Base-by-base conservation (phyloP, 2,888 invertebrate genomes). In the Fissipunctia ypsillon region DNA sequence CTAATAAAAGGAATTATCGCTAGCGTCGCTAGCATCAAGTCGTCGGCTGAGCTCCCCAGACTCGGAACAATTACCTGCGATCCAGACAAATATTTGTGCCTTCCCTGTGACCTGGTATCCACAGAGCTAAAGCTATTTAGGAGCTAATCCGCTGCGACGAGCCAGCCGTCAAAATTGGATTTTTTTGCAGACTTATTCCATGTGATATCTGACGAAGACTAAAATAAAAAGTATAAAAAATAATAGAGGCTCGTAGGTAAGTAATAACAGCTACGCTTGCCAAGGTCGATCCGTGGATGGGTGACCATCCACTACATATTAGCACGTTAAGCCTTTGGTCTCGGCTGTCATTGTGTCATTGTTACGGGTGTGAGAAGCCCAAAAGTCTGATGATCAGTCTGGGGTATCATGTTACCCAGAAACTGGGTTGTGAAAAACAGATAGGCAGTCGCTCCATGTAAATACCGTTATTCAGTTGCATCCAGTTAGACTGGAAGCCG, bases 41-140 rank as follows among this genome's bases (percentile, higher is more conserved):
- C 45, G 45, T 45, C n/a, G 56, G 14, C 67, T 35, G 7, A 67
- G 76, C 74, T 67, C 41, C 41, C 41, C 1, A n/a, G 43, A 35
- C 57, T 59, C 35, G 4, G 28, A 28, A 76, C 76, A 68, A 76
- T 67, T 59, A 74, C 57, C 10, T 74, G 2, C 14, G 41, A 50
- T 35, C 43, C 22, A 28, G n/a, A 57, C 41, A 75, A 76, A 74
- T 74, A 74, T 76, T 74, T 57, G 57, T 68, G 4, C 25, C 6
- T 69, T 38, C 25, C 12, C 19, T 41, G 31, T 43, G 41, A 50
- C 25, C n/a, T 50, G 57, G 31, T 14, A 67, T 43, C 14, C 22
- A 6, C 41, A 35, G 16, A 57, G 48, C 31, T n/a, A 48, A 67
- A 75, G 56, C 48, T 50, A 57, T 57, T 57, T 76, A 50, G 35